Evolutionary conservation across 2,797 vertebrate species (phyloP), one percentile per base, ranked within the genome.

Genomic region (Tenualosa ilisha): DNA sequence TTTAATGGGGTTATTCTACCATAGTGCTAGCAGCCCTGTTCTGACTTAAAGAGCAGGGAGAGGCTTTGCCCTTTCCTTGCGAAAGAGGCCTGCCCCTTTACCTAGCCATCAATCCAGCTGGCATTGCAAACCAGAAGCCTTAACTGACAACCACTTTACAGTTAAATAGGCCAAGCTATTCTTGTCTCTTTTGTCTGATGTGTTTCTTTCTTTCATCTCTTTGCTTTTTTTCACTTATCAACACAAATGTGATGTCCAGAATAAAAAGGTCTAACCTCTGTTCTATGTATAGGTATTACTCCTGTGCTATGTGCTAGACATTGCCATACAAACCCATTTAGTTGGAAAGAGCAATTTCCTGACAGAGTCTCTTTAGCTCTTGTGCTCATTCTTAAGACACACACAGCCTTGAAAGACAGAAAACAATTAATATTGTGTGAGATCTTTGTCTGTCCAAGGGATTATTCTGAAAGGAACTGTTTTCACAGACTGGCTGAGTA

Each of bases 1-100:
- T 90, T 89, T 91, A 92, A 94, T 91, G 86, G 90, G 89, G 91
- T 90, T 88, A 88, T 86, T 84, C 87, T 22, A 0, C 72, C 85
- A 81, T 84, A 79, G 86, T 84, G 46, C 4, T 84, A 90, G 88
- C 87, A 75, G 89, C 37, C n/a, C 40, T 68, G 50, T 40, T 24
- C 43, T 11, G 49, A 75, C 37, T 84, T 81, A 13, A 24, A 81
- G 11, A 46, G 81, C 59, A 84, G 75, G 26, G 12, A 26, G 9
- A 79, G 37, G 72, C 8, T 46, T 79, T 79, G 40, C 37, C 72
- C 72, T 79, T 43, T 22, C 6, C 40, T 17, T 79, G 40, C 37
- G 5, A 46, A 79, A 40, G 72, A 8, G 40, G 20, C 20, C 72
- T 46, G 72, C 15, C 0, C 37, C 13, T 84, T 61, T 82, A 43